Evolutionary conservation across 2,888 invertebrate species (phyloP), one percentile per base, ranked within the genome.

Genomic region (Eupithecia vulgata): DNA sequence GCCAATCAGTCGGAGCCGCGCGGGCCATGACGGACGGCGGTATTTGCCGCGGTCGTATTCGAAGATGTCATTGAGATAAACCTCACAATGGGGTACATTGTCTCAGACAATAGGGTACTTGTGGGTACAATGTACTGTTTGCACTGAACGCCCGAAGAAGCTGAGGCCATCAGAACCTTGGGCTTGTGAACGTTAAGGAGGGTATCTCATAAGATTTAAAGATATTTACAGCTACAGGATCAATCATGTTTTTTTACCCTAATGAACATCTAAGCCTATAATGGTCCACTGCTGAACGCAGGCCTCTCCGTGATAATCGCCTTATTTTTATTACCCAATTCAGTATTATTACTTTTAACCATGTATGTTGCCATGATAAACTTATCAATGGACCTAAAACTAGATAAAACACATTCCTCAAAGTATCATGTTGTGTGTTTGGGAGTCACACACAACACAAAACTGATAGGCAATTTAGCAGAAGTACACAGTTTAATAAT

Each of bases 41-140:
- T 89, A 74, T 74, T 72, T 61, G 75, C 72, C 83, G 79, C 83
- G 85, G 87, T 89, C 84, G 86, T 85, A 85, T 86, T 82, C 83
- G 81, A 84, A 84, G 92, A 93, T 93, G 92, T 90, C 92, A 92
- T 92, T 93, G 92, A 91, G 92, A 93, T 93, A 91, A 83, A 73
- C 73, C 37, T 75, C 61, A 79, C 79, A 65, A 65, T 65, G 65
- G 65, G 37, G 40, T 61, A 61, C 57, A 57, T 57, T 57, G 57
- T 34, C 12, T 64, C 81, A 84, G 89, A 92, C 92, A 92, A 92
- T 91, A 85, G 89, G 76, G 80, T 83, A 80, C 87, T 15, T 59
- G 30, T 61, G 57, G 25, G 57, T 57, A 57, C 61, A 84, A 94
- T 94, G 93, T 94, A 87, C 89, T 93, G 93, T 93, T 93, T 84